These are phyloP conservation scores for Dynastes tityus DNA, from an alignment of 2,888 invertebrate genomes.

Conservation along the genomic window DNA sequence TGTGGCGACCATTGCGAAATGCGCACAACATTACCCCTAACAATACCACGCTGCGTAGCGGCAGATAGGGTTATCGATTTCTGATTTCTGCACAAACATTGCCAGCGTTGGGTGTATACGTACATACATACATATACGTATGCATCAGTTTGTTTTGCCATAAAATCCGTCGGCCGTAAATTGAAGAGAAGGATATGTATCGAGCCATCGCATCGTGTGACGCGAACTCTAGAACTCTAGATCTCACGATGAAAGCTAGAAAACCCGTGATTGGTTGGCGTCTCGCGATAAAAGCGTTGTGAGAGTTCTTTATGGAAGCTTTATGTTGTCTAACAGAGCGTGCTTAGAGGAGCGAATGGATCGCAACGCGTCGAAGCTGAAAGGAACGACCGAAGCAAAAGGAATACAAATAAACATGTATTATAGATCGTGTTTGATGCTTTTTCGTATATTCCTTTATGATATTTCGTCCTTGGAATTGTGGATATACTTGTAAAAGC, in stretches of 20 bases:
- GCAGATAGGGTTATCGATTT: slow-evolving; percentile 33
- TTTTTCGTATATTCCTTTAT: not conserved
- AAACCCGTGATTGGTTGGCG: slow-evolving; percentile 23
- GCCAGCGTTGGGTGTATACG: not conserved
- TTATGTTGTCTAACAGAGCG: slow-evolving; percentile 35
- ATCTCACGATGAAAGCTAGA: not conserved
- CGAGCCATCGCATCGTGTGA: not conserved
- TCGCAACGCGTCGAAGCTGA: slow-evolving; percentile 1
- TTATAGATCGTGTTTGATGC: slow-evolving; percentile 8
- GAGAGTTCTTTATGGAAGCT: slow-evolving; percentile 36
- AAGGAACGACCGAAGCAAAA: slow-evolving; percentile 6
- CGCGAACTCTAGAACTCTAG: no score
- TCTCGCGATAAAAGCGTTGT: slow-evolving; percentile 19
- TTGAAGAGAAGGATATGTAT: not conserved
- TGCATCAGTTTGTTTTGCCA: slow-evolving; percentile 39
- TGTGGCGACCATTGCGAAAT: not conserved
- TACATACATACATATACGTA: slow-evolving; percentile 7
- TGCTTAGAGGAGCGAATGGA: slow-evolving; percentile 30
- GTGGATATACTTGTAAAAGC: not conserved
- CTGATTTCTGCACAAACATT: slow-evolving; percentile 25
- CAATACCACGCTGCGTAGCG: no score
- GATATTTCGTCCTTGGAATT: slow-evolving; percentile 12
- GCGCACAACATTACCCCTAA: not conserved
- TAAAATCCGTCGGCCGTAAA: slow-evolving; percentile 34
- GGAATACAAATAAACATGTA: slow-evolving; percentile 16